Percentiles rank a stretch among this genome's conserved stretches.
phyloP scores from a whole-genome alignment of 2,888 invertebrate species.

The Leptinotarsa rubiginosa region DNA sequence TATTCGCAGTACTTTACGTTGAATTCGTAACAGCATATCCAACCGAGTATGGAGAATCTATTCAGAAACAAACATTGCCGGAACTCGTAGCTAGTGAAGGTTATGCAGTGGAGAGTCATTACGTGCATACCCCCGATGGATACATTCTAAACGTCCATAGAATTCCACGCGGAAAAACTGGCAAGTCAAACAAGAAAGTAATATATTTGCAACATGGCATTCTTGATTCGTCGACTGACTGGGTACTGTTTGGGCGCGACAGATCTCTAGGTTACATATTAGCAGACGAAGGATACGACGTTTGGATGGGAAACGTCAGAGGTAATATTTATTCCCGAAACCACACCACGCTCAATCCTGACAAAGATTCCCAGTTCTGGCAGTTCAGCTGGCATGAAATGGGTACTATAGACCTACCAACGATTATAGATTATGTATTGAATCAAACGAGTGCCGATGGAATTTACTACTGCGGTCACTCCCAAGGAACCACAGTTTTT shows the following conservation, averaged over 20 bases:
- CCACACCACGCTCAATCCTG: conserved; percentile 48
- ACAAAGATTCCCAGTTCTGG: conserved; percentile 56
- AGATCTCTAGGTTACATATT: conserved; percentile 60
- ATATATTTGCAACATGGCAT: conserved; percentile 70
- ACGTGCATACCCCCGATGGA: conserved; percentile 68
- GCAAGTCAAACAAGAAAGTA: conserved; percentile 51
- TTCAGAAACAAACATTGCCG: conserved; percentile 6
- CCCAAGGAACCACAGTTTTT: conserved; percentile 72
- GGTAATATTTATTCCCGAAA: conserved; percentile 50
- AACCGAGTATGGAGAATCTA: neutral
- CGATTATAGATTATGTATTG: conserved; percentile 81
- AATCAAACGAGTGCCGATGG: conserved; percentile 69
- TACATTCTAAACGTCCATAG: conserved; percentile 70
- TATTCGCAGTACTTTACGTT: neutral
- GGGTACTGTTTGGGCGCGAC: conserved; percentile 69
- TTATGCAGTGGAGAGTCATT: conserved; percentile 64
- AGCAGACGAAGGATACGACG: conserved; percentile 58
- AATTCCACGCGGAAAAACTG: conserved; percentile 66
- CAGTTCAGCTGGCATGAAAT: conserved; percentile 84
- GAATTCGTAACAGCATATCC: neutral
- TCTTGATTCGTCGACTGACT: conserved; percentile 68
- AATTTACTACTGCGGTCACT: conserved; percentile 71
- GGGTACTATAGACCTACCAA: conserved; percentile 81
- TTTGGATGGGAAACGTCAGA: conserved; percentile 56
- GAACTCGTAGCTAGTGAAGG: conserved; percentile 64